phyloP scores from a whole-genome alignment of 1,140 invertebrate genomes.

The Aphidius ervi region DNA sequence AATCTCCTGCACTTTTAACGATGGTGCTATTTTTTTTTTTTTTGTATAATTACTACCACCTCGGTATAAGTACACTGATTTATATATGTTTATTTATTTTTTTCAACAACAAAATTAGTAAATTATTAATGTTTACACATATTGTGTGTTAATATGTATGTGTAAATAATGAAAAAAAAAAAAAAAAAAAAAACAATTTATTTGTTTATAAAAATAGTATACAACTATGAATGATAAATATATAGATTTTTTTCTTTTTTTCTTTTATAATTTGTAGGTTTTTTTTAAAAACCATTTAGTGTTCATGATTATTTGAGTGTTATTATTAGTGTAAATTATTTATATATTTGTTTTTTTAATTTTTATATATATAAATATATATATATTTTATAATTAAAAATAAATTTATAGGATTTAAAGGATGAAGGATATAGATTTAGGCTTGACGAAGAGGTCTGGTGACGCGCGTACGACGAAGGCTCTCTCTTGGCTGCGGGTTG shows the following conservation, averaged over 20 bases:
- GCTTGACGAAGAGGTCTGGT: constrained; percentile 50
- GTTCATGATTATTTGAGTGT: not conserved
- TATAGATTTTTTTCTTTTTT: not conserved
- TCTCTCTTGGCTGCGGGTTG: constrained; percentile 39
- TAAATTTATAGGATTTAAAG: constrained; percentile 22
- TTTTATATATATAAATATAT: not conserved
- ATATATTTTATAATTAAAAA: not conserved
- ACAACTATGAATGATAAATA: no score
- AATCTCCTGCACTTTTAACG: no score
- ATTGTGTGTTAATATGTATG: no score
- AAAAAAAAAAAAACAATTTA: no score
- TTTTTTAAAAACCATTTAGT: not conserved
- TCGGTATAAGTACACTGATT: no score
- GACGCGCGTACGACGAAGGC: constrained; percentile 51
- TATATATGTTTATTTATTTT: no score
- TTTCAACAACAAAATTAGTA: no score
- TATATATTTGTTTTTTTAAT: not conserved
- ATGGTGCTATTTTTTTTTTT: no score
- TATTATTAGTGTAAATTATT: constrained; percentile 5
- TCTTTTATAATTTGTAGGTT: not conserved
- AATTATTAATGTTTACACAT: no score
- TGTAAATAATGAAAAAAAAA: no score
- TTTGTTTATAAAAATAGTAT: no score
- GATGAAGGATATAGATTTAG: constrained; percentile 41
- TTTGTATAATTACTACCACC: no score